Percentiles rank a stretch among this genome's conserved stretches.
phyloP scores from a whole-genome alignment of 2,888 invertebrate species.

The Bombylius major region DNA sequence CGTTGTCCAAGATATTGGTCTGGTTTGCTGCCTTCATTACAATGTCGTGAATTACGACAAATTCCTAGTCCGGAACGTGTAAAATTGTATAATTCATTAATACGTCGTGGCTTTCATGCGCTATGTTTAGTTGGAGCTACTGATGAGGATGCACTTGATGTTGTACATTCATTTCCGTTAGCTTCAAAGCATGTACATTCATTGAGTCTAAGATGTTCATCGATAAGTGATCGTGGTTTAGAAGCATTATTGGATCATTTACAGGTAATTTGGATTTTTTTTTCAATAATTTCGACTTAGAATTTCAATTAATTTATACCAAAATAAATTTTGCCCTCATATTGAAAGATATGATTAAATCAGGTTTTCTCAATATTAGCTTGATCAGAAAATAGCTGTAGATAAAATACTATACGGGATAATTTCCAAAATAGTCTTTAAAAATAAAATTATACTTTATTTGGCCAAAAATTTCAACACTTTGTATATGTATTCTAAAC shows the following conservation, averaged over 20 bases:
- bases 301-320: too few species aligned
- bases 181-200: constrained; percentile 75
- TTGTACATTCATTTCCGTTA: constrained; percentile 72
- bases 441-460: too few species aligned
- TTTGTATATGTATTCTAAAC: too few species aligned
- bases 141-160: constrained; percentile 80
- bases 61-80: constrained; percentile 43
- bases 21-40: constrained; percentile 70
- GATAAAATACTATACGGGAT: too few species aligned
- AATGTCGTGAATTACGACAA: constrained; percentile 68
- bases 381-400: too few species aligned
- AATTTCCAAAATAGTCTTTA: too few species aligned
- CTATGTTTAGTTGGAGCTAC: constrained; percentile 72
- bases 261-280: constrained; percentile 45
- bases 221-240: constrained; percentile 80
- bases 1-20: constrained; percentile 79
- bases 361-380: too few species aligned
- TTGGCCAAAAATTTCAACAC: too few species aligned
- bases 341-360: too few species aligned
- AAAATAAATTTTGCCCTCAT: too few species aligned
- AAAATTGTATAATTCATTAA: constrained; percentile 65
- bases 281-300: not conserved
- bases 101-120: constrained; percentile 75
- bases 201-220: constrained; percentile 75
- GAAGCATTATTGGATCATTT: constrained; percentile 80